Base-by-base conservation (phyloP, 1,140 invertebrate genomes). In the Aphelenchoides avenae region DNA sequence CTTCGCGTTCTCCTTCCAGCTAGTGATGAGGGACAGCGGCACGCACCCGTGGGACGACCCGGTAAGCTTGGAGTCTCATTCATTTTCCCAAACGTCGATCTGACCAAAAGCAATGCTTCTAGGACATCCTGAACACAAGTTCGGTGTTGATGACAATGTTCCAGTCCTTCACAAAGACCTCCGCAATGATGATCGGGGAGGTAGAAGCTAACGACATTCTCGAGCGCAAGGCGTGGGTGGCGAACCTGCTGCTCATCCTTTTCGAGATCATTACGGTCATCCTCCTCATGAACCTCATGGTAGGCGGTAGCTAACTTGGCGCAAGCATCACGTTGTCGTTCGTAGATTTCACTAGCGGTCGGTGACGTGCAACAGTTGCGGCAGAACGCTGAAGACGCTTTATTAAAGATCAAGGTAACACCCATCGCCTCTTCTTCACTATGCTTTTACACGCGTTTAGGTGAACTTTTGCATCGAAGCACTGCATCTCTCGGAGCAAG, bases 381-480 rank as follows among this genome's bases (percentile, higher is more conserved):
- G n/a, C 26, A 39, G 11, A 44, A 39, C 39, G 68, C 65, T 11
- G 65, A 68, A 33, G 62, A 71, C 20, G 39, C 36, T 26, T 40
- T 72, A 20, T 36, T 68, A 9, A 50, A 52, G 15, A 71, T 68
- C 9, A 68, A 68, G 41, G 61, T 44, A 41, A 11, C 13, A 5
- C 1, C 11, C 13, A 36, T 36, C 18, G 34, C 34, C 13, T 36
- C 18, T 36, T 13, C 18, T 36, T 18, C 18, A n/a, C 13, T 36
- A 36, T 18, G 13, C 34, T 36, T 36, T 36, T 36, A 36, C 13
- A 36, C 13, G 13, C 13, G 34, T 34, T 57, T 62, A 64, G 62
- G 36, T 65, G n/a, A 68, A 68, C 42, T 68, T 68, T 37, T 71
- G 68, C 39, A 71, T 68, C 31, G 65, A 68, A 52, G 55, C 68